A percentile compares a stretch with the other conserved stretches of the same genome.
phyloP scores from a whole-genome alignment of 1,140 invertebrate genomes.

The Manduca sexta region DNA sequence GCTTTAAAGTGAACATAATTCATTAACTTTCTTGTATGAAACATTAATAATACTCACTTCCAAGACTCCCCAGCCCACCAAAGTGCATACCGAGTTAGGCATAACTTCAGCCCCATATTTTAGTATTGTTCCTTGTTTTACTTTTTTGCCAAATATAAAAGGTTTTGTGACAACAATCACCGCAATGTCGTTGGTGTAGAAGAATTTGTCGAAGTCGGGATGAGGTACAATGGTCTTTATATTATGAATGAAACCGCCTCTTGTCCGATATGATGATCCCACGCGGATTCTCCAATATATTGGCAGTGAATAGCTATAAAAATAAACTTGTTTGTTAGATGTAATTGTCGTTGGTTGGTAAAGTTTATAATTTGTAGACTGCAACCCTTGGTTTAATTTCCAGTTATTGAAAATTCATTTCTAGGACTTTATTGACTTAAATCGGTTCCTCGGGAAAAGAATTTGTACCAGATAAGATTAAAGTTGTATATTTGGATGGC shows the following conservation, averaged over 20 bases:
- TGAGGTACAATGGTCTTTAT: slow-evolving; percentile 49
- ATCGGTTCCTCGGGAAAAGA: too few relatives aligned
- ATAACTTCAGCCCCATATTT: slow-evolving; percentile 36
- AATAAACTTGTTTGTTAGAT: too few relatives aligned
- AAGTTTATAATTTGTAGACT: too few relatives aligned
- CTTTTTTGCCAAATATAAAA: slow-evolving; percentile 34
- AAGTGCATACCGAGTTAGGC: slow-evolving; percentile 34
- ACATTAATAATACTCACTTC: slow-evolving; percentile 48
- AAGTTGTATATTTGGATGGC: too few relatives aligned
- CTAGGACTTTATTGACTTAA: too few relatives aligned
- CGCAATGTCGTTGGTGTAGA: slow-evolving; percentile 54
- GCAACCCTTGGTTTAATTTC: too few relatives aligned
- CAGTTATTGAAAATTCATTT: too few relatives aligned
- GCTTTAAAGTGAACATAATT: too few relatives aligned
- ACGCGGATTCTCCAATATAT: slow-evolving; percentile 54
- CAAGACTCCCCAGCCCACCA: slow-evolving; percentile 54
- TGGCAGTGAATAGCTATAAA: slow-evolving; percentile 43
- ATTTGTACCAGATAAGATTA: too few relatives aligned
- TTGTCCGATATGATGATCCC: slow-evolving; percentile 44
- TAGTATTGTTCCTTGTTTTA: slow-evolving; percentile 50
- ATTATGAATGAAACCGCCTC: slow-evolving; percentile 42
- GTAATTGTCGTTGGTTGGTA: too few relatives aligned
- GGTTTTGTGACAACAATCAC: slow-evolving; percentile 38
- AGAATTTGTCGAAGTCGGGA: slow-evolving; percentile 43
- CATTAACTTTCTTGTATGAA: too few relatives aligned